Percentiles rank a stretch among this genome's conserved stretches.
Evolutionary conservation across 1,140 invertebrate genomes (phyloP).

Genomic region (roundworm (Caenorhabditis elegans)): WBcel235 BX284605.5:378501-379000

Average conservation of each 20-base stretch:
- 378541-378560: too few relatives aligned
- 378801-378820: constrained; percentile 2
- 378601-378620: too few relatives aligned
- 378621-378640: background rate
- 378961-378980: background rate
- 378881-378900: background rate
- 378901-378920: background rate
- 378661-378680: constrained; percentile 3
- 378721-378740: background rate
- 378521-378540: too few relatives aligned
- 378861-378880: background rate
- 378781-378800: background rate
- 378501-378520: too few relatives aligned
- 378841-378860: background rate
- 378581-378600: too few relatives aligned
- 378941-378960: background rate
- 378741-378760: background rate
- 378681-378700: background rate
- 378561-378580: too few relatives aligned
- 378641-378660: constrained; percentile 12
- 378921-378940: background rate
- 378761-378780: constrained; percentile 1
- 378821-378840: background rate
- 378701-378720: background rate
- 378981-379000: background rate